Conservation (phyloP, 2,797 vertebrate species). For the Chaetophractus vellerosus region DNA sequence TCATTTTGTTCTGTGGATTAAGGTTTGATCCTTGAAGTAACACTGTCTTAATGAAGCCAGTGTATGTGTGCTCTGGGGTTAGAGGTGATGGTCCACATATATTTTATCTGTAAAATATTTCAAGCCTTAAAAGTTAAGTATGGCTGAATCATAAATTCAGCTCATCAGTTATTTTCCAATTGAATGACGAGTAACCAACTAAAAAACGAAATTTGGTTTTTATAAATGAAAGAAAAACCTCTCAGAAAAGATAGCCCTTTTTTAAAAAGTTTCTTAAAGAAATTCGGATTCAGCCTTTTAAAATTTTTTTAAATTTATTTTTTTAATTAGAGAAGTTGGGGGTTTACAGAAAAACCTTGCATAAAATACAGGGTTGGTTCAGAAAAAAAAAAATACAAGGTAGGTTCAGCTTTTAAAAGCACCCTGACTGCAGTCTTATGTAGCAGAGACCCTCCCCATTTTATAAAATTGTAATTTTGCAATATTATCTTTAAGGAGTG, state of each 20-base stretch:
- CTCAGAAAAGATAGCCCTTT: neutral
- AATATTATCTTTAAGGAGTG: conserved; percentile 58
- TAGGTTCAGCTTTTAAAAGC: conserved; percentile 31
- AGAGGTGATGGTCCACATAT: neutral
- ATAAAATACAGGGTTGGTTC: too few relatives aligned
- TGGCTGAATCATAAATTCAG: neutral
- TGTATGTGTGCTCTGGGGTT: conserved; percentile 47
- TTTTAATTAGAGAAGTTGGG: too few relatives aligned
- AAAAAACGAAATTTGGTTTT: conserved; percentile 52
- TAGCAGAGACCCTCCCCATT: neutral
- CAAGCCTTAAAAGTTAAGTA: neutral
- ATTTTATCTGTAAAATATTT: conserved; percentile 65
- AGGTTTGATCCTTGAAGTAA: conserved; percentile 67
- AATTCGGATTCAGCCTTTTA: conserved; percentile 9
- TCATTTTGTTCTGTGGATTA: conserved; percentile 73
- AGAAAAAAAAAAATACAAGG: too few relatives aligned
- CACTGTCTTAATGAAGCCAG: conserved; percentile 42
- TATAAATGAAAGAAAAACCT: conserved; percentile 28
- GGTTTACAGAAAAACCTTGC: too few relatives aligned
- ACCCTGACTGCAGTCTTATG: conserved; percentile 13
- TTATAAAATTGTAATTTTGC: conserved; percentile 69
- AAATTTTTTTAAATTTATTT: too few relatives aligned
- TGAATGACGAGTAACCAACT: conserved; percentile 39
- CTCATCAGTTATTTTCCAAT: conserved; percentile 39
- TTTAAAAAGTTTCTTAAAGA: conserved; percentile 41